phyloP scores from a whole-genome alignment of 2,797 vertebrate genomes.

The Spondyliosoma cantharus region DNA sequence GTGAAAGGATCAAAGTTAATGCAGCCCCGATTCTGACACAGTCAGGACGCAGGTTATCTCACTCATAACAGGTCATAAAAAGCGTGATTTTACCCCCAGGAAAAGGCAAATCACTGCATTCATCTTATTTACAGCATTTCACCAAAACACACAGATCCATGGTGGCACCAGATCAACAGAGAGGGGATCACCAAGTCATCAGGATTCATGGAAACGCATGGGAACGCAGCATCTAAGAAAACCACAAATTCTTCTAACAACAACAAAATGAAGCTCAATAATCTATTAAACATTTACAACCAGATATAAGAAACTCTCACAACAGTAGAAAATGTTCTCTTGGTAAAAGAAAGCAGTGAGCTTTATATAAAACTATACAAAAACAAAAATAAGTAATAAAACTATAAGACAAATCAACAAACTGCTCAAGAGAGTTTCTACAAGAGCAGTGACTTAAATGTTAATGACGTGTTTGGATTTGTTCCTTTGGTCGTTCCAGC shows the following conservation, averaged over 20 bases:
- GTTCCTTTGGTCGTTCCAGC: conserved; percentile 16
- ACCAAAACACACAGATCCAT: neutral
- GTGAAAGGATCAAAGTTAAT: neutral
- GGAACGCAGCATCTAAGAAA: neutral
- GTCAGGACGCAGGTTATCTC: too few relatives aligned
- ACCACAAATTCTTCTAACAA: neutral
- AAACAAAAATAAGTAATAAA: neutral
- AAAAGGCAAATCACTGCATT: too few relatives aligned
- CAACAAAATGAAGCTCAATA: neutral
- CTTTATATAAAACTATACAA: neutral
- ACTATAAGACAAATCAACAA: neutral
- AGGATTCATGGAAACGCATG: too few relatives aligned
- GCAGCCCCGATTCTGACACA: too few relatives aligned
- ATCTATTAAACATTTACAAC: neutral
- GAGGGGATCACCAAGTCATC: neutral
- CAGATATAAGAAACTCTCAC: neutral
- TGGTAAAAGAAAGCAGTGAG: too few relatives aligned
- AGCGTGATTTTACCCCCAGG: too few relatives aligned
- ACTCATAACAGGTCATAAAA: too few relatives aligned
- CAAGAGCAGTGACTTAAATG: neutral
- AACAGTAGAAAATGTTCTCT: too few relatives aligned
- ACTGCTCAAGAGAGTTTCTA: neutral
- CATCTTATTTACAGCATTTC: neutral
- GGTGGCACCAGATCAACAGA: too few relatives aligned
- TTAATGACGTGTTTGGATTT: conserved; percentile 17